Conservation (phyloP, 2,888 invertebrate genomes). For the Drosophila prostipennis region DNA sequence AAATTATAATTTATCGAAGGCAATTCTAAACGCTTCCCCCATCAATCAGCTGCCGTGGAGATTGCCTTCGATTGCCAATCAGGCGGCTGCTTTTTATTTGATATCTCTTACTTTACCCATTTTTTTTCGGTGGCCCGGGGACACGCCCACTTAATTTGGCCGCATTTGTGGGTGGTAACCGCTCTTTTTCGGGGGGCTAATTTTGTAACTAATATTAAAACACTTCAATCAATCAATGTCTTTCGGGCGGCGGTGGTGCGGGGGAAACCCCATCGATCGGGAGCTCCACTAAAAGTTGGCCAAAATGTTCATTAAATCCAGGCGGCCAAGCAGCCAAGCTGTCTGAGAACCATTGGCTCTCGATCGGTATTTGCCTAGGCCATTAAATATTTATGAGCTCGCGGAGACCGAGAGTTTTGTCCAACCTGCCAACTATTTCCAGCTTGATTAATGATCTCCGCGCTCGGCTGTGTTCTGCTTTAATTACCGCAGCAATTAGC, state of each 20-base stretch:
- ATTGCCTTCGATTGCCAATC: slow-evolving; percentile 50
- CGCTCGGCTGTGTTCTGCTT: slow-evolving; percentile 59
- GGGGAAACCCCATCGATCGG: background rate
- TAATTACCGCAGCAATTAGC: slow-evolving; percentile 76
- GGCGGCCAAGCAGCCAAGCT: slow-evolving; percentile 17
- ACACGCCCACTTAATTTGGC: slow-evolving; percentile 73
- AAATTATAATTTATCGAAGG: slow-evolving; percentile 75
- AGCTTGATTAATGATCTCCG: slow-evolving; percentile 68
- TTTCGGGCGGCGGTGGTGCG: background rate
- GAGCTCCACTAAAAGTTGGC: slow-evolving; percentile 6
- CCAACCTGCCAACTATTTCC: slow-evolving; percentile 46
- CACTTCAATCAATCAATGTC: slow-evolving; percentile 78
- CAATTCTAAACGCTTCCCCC: slow-evolving; percentile 57
- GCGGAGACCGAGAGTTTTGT: slow-evolving; percentile 30
- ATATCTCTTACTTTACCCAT: slow-evolving; percentile 27
- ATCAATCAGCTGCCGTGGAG: slow-evolving; percentile 69
- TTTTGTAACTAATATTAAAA: slow-evolving; percentile 73
- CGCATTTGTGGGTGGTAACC: slow-evolving; percentile 70
- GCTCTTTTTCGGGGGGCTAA: slow-evolving; percentile 53
- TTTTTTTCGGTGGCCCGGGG: slow-evolving; percentile 44
- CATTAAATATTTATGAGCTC: slow-evolving; percentile 44
- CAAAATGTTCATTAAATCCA: slow-evolving; percentile 33
- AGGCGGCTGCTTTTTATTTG: slow-evolving; percentile 31
- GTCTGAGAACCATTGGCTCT: slow-evolving; percentile 29
- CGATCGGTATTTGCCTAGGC: slow-evolving; percentile 45